Evolutionary conservation across 2,113 vertebrate genomes (phyloP).

Genomic region (Tauraco erythrolophus): DNA sequence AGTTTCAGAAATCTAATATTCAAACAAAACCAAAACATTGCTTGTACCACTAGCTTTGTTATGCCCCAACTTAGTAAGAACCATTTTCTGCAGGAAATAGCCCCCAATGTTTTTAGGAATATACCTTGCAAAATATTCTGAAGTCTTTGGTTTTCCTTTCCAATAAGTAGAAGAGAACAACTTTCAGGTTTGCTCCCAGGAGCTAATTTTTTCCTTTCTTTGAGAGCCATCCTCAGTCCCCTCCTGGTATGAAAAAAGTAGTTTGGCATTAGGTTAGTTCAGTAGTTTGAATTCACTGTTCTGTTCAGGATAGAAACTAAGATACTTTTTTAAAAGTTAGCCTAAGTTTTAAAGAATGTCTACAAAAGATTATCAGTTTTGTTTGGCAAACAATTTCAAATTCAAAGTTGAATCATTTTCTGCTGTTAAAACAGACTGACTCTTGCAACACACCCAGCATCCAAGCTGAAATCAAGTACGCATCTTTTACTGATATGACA

Average conservation of each 20-base stretch:
- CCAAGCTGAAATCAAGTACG: neutral
- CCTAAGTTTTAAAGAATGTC: neutral
- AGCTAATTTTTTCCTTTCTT: neutral
- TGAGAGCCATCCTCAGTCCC: neutral
- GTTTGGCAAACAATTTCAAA: neutral
- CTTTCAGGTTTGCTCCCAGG: neutral
- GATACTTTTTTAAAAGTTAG: neutral
- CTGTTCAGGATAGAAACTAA: neutral
- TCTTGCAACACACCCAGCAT: neutral
- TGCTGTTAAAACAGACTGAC: neutral
- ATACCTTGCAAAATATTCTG: neutral
- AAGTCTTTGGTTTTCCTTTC: neutral
- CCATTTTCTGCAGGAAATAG: neutral
- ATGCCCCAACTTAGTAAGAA: neutral
- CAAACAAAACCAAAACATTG: neutral
- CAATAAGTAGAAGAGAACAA: neutral
- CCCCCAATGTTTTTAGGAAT: neutral
- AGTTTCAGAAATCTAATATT: neutral
- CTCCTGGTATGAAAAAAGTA: neutral
- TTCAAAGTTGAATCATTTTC: neutral
- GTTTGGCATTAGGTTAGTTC: neutral
- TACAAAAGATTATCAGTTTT: neutral
- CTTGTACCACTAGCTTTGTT: neutral
- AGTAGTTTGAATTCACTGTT: neutral
- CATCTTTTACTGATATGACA: neutral